Conservation (phyloP, 2,113 vertebrate species). For the Diadophis punctatus region DNA sequence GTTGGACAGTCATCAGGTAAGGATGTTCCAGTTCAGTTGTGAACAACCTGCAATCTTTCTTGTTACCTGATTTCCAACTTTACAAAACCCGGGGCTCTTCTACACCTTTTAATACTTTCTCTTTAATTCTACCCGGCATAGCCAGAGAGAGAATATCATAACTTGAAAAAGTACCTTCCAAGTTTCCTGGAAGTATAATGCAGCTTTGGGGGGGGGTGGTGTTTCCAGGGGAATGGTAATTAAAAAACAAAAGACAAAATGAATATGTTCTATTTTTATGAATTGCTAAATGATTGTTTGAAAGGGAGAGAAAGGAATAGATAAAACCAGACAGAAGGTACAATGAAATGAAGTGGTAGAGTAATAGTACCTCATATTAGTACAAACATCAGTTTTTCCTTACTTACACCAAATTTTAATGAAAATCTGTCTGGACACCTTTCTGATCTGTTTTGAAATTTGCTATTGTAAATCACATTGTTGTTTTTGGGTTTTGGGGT, state of each 20-base stretch:
- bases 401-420: neutral
- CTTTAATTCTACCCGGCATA: neutral
- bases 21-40: neutral
- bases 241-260: neutral
- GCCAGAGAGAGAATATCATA: neutral
- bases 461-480: neutral
- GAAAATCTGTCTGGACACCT: neutral
- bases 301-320: neutral
- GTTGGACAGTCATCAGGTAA: neutral
- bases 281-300: neutral
- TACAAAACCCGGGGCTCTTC: neutral
- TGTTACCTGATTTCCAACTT: neutral
- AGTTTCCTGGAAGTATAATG: neutral
- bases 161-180: neutral
- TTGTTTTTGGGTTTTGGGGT: neutral
- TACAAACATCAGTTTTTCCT: neutral
- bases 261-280: neutral
- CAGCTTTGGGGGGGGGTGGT: neutral
- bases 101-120: neutral
- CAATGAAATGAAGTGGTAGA: neutral
- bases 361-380: neutral
- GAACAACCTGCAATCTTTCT: neutral
- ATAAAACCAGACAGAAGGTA: neutral
- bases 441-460: neutral
- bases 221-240: neutral